Percentiles rank a stretch among this genome's conserved stretches.
Evolutionary conservation across 2,888 invertebrate species (phyloP).

Genomic region (Sarcophaga rosellei): DNA sequence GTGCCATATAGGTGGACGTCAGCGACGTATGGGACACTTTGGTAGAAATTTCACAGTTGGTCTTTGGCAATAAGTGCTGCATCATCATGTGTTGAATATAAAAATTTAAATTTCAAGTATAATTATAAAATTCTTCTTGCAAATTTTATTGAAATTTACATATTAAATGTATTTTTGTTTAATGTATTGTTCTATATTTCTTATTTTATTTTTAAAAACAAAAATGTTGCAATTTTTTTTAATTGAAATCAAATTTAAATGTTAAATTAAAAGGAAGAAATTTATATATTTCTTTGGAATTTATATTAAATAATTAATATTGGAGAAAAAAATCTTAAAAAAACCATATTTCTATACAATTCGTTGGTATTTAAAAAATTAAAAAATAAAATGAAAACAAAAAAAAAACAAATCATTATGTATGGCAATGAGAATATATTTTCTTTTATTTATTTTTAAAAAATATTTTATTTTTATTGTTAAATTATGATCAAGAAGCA

Average conservation of each 20-base stretch:
- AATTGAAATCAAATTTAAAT: background rate
- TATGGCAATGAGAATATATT: slow-evolving; percentile 56
- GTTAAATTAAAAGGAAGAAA: background rate
- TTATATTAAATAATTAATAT: background rate
- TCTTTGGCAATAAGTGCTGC: slow-evolving; percentile 62
- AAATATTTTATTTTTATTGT: slow-evolving; percentile 9
- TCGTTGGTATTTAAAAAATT: background rate
- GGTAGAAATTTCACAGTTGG: slow-evolving; percentile 92
- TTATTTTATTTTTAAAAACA: background rate
- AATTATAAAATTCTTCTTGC: slow-evolving; percentile 5
- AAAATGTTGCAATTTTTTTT: slow-evolving; percentile 29
- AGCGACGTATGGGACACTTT: slow-evolving; percentile 90
- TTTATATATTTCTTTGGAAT: background rate
- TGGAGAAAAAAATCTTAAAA: background rate
- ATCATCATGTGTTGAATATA: background rate
- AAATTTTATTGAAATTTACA: slow-evolving; percentile 37
- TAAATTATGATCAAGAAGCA: background rate
- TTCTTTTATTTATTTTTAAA: background rate
- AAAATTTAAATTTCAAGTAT: background rate
- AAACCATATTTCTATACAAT: background rate
- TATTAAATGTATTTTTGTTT: slow-evolving; percentile 42
- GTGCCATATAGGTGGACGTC: slow-evolving; percentile 82
- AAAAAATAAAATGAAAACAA: background rate
- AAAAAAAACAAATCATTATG: slow-evolving; percentile 46
- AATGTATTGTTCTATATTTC: slow-evolving; percentile 34